These are phyloP conservation scores for Agriopis leucophaearia DNA, from an alignment of 2,888 invertebrate species.

Conservation along the genomic window DNA sequence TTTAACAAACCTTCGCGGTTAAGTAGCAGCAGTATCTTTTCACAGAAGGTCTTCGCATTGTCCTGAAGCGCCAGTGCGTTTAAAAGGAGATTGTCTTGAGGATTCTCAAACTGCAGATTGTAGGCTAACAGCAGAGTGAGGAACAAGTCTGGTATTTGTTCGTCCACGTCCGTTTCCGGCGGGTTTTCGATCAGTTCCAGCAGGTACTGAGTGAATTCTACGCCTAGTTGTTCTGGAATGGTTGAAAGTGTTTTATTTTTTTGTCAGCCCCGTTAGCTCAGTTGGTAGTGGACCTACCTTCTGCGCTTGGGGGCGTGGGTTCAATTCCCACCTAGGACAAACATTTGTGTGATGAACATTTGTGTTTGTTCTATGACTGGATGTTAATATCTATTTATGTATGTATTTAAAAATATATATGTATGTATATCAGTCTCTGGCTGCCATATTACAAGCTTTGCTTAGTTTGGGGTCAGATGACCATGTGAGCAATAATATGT, in stretches of 20 bases:
- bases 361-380: no score
- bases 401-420: no score
- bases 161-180: conserved; percentile 92
- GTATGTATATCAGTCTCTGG: no score
- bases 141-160: conserved; percentile 94
- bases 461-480: no score
- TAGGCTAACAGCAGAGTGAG: conserved; percentile 94
- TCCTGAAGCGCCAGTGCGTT: conserved; percentile 89
- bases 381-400: no score
- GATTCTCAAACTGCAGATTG: conserved; percentile 93
- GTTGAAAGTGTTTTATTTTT: neutral
- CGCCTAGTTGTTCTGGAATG: conserved; percentile 92
- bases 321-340: no score
- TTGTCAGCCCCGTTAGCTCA: no score
- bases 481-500: no score
- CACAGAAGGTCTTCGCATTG: conserved; percentile 95
- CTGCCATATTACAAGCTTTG: no score
- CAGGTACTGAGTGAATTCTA: conserved; percentile 92
- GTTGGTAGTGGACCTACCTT: no score
- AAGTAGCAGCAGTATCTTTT: conserved; percentile 94
- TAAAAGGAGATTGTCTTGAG: conserved; percentile 90
- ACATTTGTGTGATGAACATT: no score
- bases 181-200: conserved; percentile 93
- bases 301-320: no score
- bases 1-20: conserved; percentile 93